A percentile compares a stretch with the other conserved stretches of the same genome.
phyloP scores from a whole-genome alignment of 2,797 vertebrate species.

The Ceyx erithaca region DNA sequence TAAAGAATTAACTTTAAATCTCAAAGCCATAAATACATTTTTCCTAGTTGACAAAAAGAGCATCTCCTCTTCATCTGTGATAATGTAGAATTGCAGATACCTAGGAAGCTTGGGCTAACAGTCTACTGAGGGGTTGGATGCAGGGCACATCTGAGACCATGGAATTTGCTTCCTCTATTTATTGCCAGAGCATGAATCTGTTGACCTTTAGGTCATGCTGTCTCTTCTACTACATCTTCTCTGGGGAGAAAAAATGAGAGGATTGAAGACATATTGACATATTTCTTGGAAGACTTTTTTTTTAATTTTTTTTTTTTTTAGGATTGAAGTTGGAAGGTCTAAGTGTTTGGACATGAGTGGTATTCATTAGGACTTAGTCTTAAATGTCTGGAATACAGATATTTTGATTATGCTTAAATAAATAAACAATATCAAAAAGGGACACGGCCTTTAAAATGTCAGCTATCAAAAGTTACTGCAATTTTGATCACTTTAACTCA shows the following conservation, averaged over 20 bases:
- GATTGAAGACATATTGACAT: not conserved
- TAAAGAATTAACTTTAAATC: not conserved
- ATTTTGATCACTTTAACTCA: conserved; percentile 25
- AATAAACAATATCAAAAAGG: conserved; percentile 11
- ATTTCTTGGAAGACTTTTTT: not conserved
- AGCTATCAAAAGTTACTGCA: conserved; percentile 11
- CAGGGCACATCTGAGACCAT: not conserved
- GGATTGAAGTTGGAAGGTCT: not conserved
- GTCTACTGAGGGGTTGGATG: not conserved
- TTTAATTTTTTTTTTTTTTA: not conserved
- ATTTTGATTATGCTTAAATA: conserved; percentile 22
- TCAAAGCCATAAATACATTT: not conserved
- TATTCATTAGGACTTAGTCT: not conserved
- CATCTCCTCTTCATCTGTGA: not conserved
- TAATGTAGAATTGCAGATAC: not conserved
- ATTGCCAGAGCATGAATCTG: not conserved
- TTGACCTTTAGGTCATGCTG: not conserved
- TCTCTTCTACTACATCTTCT: not conserved
- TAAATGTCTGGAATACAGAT: not conserved
- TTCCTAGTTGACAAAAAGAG: not conserved
- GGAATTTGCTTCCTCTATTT: conserved; percentile 1
- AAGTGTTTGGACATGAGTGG: not conserved
- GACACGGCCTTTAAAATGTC: not conserved
- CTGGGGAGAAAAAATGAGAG: not conserved
- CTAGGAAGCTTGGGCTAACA: not conserved